These are phyloP conservation scores for Drosophila tani DNA, from an alignment of 1,140 invertebrate species.

Conservation along the genomic window DNA sequence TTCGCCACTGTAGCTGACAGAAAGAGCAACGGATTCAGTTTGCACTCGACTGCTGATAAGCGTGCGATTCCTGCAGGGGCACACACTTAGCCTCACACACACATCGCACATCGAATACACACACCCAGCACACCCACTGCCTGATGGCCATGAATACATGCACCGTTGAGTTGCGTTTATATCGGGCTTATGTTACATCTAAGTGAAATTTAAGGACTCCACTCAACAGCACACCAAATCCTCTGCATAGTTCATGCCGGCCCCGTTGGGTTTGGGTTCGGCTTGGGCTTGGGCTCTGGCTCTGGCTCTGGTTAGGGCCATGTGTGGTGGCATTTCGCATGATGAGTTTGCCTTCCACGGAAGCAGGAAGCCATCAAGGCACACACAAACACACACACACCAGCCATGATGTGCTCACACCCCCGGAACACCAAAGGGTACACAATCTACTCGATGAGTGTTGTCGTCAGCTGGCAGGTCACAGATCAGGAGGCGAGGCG, in stretches of 20 bases:
- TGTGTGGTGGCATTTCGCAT: slow-evolving; percentile 59
- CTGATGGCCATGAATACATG: slow-evolving; percentile 78
- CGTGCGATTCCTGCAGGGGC: slow-evolving; percentile 70
- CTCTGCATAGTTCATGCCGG: slow-evolving; percentile 65
- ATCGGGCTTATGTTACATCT: slow-evolving; percentile 81
- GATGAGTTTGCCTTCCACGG: slow-evolving; percentile 75
- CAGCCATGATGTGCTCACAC: slow-evolving; percentile 10
- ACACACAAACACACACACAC: slow-evolving; percentile 30
- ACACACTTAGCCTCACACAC: slow-evolving; percentile 35
- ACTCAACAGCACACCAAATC: slow-evolving; percentile 73
- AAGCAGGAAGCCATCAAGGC: slow-evolving; percentile 77
- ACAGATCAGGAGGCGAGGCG: slow-evolving; percentile 22
- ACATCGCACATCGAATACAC: slow-evolving; percentile 19
- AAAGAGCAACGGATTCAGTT: slow-evolving; percentile 76
- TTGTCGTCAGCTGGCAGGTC: slow-evolving; percentile 46
- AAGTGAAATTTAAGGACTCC: slow-evolving; percentile 83
- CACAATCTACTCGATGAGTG: slow-evolving; percentile 41
- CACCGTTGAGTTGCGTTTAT: slow-evolving; percentile 79
- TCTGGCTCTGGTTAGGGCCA: slow-evolving; percentile 13
- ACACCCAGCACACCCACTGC: slow-evolving; percentile 17
- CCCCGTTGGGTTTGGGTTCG: not conserved
- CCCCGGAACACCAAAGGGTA: slow-evolving; percentile 17
- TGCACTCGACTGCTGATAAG: slow-evolving; percentile 82
- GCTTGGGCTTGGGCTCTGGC: slow-evolving; percentile 5
- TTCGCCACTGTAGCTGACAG: slow-evolving; percentile 69